phyloP scores from a whole-genome alignment of 2,113 vertebrate genomes.

The Cephalopholis sonnerati region DNA sequence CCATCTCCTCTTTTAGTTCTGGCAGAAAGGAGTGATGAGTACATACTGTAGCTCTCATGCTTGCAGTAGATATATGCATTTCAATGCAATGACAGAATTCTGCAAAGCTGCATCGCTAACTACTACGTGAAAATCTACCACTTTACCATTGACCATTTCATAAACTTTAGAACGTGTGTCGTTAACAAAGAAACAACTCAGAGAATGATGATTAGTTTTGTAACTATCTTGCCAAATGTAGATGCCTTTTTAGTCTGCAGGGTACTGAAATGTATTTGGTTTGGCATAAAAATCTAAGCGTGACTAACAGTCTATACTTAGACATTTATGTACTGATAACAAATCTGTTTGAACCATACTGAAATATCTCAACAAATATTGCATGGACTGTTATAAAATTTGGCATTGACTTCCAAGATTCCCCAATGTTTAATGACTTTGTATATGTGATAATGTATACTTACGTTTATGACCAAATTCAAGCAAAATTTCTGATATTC shows the following conservation, averaged over 20 bases:
- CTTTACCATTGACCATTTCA: not conserved
- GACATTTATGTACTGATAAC: not conserved
- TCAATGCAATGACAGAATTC: not conserved
- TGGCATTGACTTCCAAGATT: not conserved
- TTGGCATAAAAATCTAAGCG: not conserved
- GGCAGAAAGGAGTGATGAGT: slow-evolving; percentile 11
- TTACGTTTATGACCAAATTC: not conserved
- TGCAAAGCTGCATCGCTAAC: not conserved
- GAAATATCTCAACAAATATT: not conserved
- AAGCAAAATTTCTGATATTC: not conserved
- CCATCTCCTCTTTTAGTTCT: slow-evolving; percentile 79
- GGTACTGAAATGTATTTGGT: slow-evolving; percentile 5
- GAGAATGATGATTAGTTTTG: slow-evolving; percentile 2
- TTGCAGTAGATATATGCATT: slow-evolving; percentile 7
- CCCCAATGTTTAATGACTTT: not conserved
- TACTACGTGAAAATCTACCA: not conserved
- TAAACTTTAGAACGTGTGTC: not conserved
- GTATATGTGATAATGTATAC: not conserved
- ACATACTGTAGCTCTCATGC: not conserved
- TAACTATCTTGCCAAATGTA: not conserved
- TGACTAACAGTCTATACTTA: not conserved
- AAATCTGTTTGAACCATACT: not conserved
- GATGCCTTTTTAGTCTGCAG: not conserved
- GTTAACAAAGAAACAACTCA: not conserved
- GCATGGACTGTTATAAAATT: not conserved